Base-by-base conservation (phyloP, 2,797 vertebrate species). In the Cossypha niveicapilla region DNA sequence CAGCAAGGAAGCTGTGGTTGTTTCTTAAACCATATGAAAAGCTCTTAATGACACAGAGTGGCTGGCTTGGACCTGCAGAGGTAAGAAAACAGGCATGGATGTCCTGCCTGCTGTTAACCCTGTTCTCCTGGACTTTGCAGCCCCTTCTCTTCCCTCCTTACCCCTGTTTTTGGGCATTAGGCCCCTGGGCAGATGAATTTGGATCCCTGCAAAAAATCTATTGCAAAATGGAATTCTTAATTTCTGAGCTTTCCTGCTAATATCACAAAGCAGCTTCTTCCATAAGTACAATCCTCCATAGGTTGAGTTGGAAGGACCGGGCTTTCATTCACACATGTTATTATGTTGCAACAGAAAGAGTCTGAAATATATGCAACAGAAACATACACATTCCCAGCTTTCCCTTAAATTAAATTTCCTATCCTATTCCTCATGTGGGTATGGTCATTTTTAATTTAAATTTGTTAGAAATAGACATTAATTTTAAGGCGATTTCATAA, bases 401-500 rank as follows among this genome's bases (percentile, higher is more conserved):
- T 89, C 80, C 57, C 61, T 80, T 92, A 86, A 92, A 92, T 86
- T 91, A 94, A 83, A 94, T 95, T 95, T 96, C 90, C 95, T 89
- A 91, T 87, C 73, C 54, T 63, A 82, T 87, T 85, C 65, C 88
- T 93, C 90, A 87, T 89, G 86, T 74, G 91, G 75, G 42, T 74
- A 94, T 2, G 72, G 88, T 87, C 88, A 96, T 74, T 95, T 94
- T 89, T 92, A 85, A 95, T 93, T 91, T 95, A 92, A 95, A 95
- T 94, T 94, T 91, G 71, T 93, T 92, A 91, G 95, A 87, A 94
- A 94, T 74, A 87, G 86, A 82, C 93, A 93, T 96, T 91, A 93
- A 94, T 95, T 96, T 95, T 91, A 72, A 75, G 58, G 87, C 50
- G 13, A 88, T 80, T 93, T 88, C 94, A 91, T 94, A 95, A 94